phyloP scores from a whole-genome alignment of 2,113 vertebrate genomes.

The Dinomys branickii region DNA sequence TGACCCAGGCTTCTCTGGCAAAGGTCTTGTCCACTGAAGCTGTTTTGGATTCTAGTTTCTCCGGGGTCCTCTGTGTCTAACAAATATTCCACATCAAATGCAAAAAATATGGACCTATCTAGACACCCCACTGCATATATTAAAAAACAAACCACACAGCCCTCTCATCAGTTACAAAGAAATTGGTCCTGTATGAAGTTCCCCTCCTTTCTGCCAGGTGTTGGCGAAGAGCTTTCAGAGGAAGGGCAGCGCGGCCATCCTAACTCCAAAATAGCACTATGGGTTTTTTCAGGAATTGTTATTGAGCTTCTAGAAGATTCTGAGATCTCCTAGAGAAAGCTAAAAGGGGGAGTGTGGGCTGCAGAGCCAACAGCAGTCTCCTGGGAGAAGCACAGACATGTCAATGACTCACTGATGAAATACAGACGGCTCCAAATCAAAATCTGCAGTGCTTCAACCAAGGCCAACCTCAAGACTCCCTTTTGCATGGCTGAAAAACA shows the following conservation, averaged over 20 bases:
- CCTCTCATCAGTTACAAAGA: neutral
- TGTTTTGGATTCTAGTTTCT: slow-evolving; percentile 64
- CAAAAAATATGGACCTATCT: slow-evolving; percentile 67
- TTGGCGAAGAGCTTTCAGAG: neutral
- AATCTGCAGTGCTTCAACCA: neutral
- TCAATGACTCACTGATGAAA: neutral
- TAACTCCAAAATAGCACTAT: neutral
- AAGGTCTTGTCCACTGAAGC: neutral
- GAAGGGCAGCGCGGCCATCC: neutral
- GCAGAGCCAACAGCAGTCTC: neutral
- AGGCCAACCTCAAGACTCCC: neutral
- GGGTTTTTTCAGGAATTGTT: neutral
- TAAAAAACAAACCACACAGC: neutral
- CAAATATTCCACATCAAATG: slow-evolving; percentile 65
- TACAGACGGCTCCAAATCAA: neutral
- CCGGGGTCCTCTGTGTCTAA: slow-evolving; percentile 35
- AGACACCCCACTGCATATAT: slow-evolving; percentile 12
- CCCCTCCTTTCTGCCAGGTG: neutral
- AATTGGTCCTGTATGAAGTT: no score
- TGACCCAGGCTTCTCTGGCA: slow-evolving; percentile 60
- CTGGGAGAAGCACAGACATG: neutral
- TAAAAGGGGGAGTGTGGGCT: neutral
- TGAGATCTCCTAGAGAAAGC: neutral
- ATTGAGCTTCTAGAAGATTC: slow-evolving; percentile 53
- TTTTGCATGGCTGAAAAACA: neutral